Evolutionary conservation across 1,140 invertebrate genomes (phyloP).

Genomic region (Callitettix versicolor): DNA sequence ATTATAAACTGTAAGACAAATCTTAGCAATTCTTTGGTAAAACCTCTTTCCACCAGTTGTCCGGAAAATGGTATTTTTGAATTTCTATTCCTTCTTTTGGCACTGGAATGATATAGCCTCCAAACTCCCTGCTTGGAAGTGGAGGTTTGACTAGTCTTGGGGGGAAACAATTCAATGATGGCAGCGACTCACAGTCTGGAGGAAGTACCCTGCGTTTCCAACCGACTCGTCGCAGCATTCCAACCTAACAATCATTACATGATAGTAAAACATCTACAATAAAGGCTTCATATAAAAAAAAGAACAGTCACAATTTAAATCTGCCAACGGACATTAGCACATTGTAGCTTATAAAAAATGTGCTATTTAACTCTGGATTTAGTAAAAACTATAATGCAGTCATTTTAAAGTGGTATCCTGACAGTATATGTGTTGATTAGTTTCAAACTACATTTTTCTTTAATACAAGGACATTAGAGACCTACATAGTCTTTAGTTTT

Average conservation of each 20-base stretch:
- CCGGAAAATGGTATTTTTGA: constrained; percentile 49
- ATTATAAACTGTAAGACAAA: too few species aligned
- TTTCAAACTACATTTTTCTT: too few species aligned
- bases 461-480: too few species aligned
- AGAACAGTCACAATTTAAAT: background rate
- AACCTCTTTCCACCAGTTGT: constrained; percentile 48
- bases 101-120: constrained; percentile 38
- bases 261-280: too few species aligned
- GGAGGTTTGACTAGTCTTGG: constrained; percentile 39
- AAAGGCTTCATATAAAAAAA: too few species aligned
- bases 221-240: constrained; percentile 41
- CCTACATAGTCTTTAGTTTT: too few species aligned
- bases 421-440: too few species aligned
- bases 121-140: constrained; percentile 39
- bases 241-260: constrained; percentile 28
- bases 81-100: constrained; percentile 48
- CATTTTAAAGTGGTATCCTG: too few species aligned
- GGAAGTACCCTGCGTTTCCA: constrained; percentile 44
- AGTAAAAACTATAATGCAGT: too few species aligned
- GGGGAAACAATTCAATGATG: constrained; percentile 45
- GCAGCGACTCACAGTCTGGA: constrained; percentile 42
- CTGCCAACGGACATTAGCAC: too few species aligned
- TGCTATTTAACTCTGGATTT: too few species aligned
- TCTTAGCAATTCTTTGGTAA: constrained; percentile 38
- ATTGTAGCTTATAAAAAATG: too few species aligned